Evolutionary conservation across 2,888 invertebrate genomes (phyloP), one percentile per base, ranked within the genome.

Genomic region (Gibbula magus): DNA sequence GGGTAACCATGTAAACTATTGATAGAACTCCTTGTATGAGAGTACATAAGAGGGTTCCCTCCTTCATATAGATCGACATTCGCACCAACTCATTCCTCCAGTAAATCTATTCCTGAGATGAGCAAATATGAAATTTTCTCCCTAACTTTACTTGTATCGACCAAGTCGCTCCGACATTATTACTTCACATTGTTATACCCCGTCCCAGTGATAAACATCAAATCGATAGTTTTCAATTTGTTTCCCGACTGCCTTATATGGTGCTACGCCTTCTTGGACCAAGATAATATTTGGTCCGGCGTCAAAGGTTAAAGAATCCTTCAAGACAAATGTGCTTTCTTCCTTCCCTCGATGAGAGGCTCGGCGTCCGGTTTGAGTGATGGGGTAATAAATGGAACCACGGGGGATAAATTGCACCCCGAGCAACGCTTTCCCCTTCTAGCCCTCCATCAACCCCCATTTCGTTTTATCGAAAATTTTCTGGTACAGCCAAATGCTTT

Each of bases 161-260:
- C 70, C 70, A 35, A 18, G 70, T 18, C 20, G 18, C 32, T 70
- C 39, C 32, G 35, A 35, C 39, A 39, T 70, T 70, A 70, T 35
- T 70, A n/a, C 70, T 35, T 10, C 35, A 32, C 70, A 70, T 70
- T 70, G 70, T 70, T 70, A 70, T 70, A 70, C 70, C 70, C 25
- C 70, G n/a, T 70, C 70, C 20, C 53, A 8, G 52, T 75, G 75
- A 75, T 75, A 75, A 75, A 75, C 75, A 75, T 54, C 54, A 54
- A 75, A 75, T 75, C 75, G 75, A 75, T 75, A 75, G 53, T 53
- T 75, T 75, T 75, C 53, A 75, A 75, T 75, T 75, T 75, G 75
- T 54, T 75, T 54, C 10, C 35, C 75, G 51, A 51, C 75, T 52
- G 54, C 75, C 53, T 35, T 53, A 54, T 75, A 75, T 54, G 75